Base-by-base conservation (phyloP, 2,113 vertebrate species). In the Limnothrissa miodon region DNA sequence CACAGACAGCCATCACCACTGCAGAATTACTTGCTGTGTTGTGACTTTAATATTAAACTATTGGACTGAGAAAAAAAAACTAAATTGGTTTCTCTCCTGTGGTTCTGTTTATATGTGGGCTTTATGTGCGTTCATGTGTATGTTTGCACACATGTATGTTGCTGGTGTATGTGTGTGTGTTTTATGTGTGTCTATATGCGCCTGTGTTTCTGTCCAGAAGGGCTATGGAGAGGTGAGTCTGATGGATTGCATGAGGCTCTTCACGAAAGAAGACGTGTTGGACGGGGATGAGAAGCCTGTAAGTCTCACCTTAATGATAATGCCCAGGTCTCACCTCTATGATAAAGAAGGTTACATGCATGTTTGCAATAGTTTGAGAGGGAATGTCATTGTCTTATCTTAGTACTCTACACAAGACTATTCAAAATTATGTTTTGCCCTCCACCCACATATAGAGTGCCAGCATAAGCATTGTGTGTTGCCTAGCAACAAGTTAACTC, bases 281-380 rank as follows among this genome's bases (percentile, higher is more conserved):
- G 98, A 99, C 0, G 98, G 98, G 0, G 98, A 99, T 0, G 98
- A 99, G 88, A 99, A 99, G 88, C 98, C 98, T 45, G 98, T 99
- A 90, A 2, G 90, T 93, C 1, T 85, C 33, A n/a, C 10, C 9
- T 74, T 39, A 36, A 1, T 23, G 3, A 19, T 56, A 1, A 11
- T 81, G 29, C 42, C 4, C 15, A 33, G 36, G 25, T 70, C 9
- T 70, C 13, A 10, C 11, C 36, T 1, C 62, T 36, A 10, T 70
- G 2, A 33, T 70, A 13, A 15, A 10, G 48, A 45, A 45, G n/a
- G 42, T 4, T 56, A 21, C 51, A 53, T 56, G 51, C 21, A 23
- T 21, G 5, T 17, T 15, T 17, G 17, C 5, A 36, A 13, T 33
- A 74, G 4, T 25, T 9, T 2, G 9, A 6, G 29, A 33, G 29